Conservation (phyloP, 1,140 invertebrate genomes). For the Drosophila lowei region DNA sequence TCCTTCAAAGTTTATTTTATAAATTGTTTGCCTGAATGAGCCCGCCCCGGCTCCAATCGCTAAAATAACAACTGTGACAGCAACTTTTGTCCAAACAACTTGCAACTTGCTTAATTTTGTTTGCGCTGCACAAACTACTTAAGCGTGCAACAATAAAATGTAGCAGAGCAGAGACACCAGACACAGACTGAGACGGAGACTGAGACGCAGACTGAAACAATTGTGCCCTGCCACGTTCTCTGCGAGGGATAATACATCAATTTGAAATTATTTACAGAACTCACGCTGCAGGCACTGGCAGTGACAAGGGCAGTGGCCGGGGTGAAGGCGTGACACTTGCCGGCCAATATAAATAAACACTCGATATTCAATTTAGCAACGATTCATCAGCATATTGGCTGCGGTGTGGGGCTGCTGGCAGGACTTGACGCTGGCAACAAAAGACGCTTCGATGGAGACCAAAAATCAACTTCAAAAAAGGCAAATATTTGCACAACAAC, state of each 20-base stretch:
- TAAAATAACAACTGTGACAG: conserved; percentile 44
- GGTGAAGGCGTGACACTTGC: conserved; percentile 39
- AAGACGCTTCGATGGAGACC: conserved; percentile 70
- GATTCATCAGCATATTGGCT: conserved; percentile 67
- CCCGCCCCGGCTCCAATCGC: conserved; percentile 9
- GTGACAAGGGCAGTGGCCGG: background rate
- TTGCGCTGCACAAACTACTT: conserved; percentile 64
- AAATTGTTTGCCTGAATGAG: conserved; percentile 28
- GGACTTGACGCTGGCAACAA: conserved; percentile 69
- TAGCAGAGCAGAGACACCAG: conserved; percentile 9
- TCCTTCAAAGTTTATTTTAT: conserved; percentile 32
- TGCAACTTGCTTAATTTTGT: conserved; percentile 64
- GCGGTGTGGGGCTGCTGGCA: conserved; percentile 1
- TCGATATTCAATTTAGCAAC: conserved; percentile 76
- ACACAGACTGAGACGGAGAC: background rate
- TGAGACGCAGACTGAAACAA: conserved; percentile 21
- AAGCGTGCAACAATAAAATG: conserved; percentile 39
- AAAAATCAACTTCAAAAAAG: conserved; percentile 80
- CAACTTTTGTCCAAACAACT: conserved; percentile 51
- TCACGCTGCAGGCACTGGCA: background rate
- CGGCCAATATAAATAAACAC: conserved; percentile 76
- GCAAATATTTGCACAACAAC: conserved; percentile 75
- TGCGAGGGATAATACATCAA: conserved; percentile 58
- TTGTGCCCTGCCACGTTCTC: conserved; percentile 22
- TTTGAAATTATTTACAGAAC: conserved; percentile 58